Percentiles rank a stretch among this genome's conserved stretches.
Evolutionary conservation across 2,113 vertebrate genomes (phyloP).

Genomic region (Lota lota): DNA sequence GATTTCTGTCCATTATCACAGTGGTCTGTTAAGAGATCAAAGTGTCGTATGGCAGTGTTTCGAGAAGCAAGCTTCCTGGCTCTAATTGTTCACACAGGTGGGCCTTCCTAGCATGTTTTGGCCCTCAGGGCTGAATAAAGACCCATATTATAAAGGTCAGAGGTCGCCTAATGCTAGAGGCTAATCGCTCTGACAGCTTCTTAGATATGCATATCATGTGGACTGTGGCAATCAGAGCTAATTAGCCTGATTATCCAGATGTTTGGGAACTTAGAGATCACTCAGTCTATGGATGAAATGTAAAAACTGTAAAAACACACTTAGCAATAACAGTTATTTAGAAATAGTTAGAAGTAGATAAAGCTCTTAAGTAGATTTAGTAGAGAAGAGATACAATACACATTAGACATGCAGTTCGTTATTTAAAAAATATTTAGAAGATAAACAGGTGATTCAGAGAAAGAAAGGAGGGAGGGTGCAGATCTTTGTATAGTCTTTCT

Average conservation of each 20-base stretch:
- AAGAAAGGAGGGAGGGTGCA: no score
- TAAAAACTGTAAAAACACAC: background rate
- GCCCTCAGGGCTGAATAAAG: constrained; percentile 49
- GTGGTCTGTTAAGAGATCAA: constrained; percentile 6
- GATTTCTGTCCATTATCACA: background rate
- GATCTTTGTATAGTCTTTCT: no score
- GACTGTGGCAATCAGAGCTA: constrained; percentile 35
- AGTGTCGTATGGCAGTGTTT: constrained; percentile 26
- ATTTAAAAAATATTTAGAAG: no score
- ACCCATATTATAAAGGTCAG: constrained; percentile 56
- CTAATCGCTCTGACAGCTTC: constrained; percentile 47
- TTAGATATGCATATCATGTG: constrained; percentile 57
- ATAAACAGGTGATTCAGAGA: no score
- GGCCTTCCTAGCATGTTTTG: constrained; percentile 45
- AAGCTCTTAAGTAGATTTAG: no score
- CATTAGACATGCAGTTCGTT: no score
- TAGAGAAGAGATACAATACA: no score
- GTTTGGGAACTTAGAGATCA: constrained; percentile 7
- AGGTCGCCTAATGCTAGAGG: constrained; percentile 58
- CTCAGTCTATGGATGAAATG: background rate
- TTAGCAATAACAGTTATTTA: no score
- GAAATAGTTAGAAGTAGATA: no score
- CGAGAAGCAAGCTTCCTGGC: constrained; percentile 49
- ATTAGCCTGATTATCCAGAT: constrained; percentile 29
- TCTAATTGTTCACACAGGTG: constrained; percentile 70